These are phyloP conservation scores for Tineola bisselliella DNA, from an alignment of 2,888 invertebrate species.

Conservation along the genomic window DNA sequence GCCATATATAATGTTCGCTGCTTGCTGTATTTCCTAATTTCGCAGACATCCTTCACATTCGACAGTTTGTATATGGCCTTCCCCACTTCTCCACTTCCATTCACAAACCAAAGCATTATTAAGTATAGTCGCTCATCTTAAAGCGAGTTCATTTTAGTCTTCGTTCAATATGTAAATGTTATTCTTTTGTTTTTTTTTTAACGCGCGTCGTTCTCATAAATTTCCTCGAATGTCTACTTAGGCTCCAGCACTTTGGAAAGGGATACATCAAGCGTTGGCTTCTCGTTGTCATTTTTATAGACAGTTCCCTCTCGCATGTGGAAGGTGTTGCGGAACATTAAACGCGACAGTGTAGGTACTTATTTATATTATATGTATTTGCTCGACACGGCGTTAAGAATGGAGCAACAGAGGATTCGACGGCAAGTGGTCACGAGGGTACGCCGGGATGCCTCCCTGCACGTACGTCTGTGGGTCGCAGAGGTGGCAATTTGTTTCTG, in stretches of 20 bases:
- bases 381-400: conserved; percentile 14
- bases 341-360: conserved; percentile 6
- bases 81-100: too few relatives aligned
- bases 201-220: conserved; percentile 32
- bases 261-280: conserved; percentile 19
- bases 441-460: conserved; percentile 24
- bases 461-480: not conserved
- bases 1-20: conserved; percentile 10
- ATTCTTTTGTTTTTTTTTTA: not conserved
- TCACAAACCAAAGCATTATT: not conserved
- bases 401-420: conserved; percentile 24
- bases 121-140: not conserved
- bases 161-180: conserved; percentile 6
- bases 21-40: conserved; percentile 3
- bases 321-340: conserved; percentile 11
- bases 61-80: too few relatives aligned
- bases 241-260: conserved; percentile 25
- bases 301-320: conserved; percentile 14
- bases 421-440: conserved; percentile 27
- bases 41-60: conserved; percentile 1
- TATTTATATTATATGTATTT: conserved; percentile 8
- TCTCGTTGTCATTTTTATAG: conserved; percentile 21
- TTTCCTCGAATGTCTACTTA: conserved; percentile 37
- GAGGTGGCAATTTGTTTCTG: conserved; percentile 10
- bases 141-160: not conserved